Conservation (phyloP, 2,888 invertebrate genomes). For the Atherix ibis region DNA sequence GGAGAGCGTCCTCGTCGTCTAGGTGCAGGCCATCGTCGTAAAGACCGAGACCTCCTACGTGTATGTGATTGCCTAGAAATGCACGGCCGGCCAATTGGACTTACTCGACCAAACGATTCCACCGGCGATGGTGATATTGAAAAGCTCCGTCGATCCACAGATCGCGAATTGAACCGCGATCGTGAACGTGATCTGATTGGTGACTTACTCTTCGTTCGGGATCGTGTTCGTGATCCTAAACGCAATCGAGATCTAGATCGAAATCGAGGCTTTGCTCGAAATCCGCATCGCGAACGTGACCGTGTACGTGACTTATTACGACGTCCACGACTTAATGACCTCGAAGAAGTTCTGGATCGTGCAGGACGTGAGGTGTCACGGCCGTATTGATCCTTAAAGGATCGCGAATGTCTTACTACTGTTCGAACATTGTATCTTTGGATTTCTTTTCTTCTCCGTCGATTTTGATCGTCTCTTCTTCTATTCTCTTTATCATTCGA, state of each 20-base stretch:
- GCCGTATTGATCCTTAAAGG: constrained; percentile 61
- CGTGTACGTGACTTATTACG: constrained; percentile 15
- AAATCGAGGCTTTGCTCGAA: no score
- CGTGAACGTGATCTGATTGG: background rate
- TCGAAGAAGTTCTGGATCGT: constrained; percentile 21
- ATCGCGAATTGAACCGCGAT: background rate
- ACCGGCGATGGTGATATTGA: constrained; percentile 16
- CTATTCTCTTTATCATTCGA: constrained; percentile 27
- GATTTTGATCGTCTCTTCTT: constrained; percentile 5
- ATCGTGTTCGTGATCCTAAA: no score
- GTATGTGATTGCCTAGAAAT: background rate
- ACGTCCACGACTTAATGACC: constrained; percentile 16
- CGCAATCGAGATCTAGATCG: constrained; percentile 8
- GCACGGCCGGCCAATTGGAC: constrained; percentile 10
- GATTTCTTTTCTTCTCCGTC: constrained; percentile 46
- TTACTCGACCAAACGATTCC: constrained; percentile 11
- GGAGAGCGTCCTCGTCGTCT: constrained; percentile 14
- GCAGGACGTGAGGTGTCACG: constrained; percentile 45
- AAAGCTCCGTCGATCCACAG: constrained; percentile 9
- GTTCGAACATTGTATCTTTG: constrained; percentile 72
- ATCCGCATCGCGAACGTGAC: constrained; percentile 8
- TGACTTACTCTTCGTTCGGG: no score
- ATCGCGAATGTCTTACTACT: constrained; percentile 46
- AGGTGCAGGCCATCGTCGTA: constrained; percentile 6
- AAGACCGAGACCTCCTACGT: constrained; percentile 7